A percentile compares a stretch with the other conserved stretches of the same genome.
Evolutionary conservation across 2,888 invertebrate genomes (phyloP).

Genomic region (Drosophila nr. fundita): DNA sequence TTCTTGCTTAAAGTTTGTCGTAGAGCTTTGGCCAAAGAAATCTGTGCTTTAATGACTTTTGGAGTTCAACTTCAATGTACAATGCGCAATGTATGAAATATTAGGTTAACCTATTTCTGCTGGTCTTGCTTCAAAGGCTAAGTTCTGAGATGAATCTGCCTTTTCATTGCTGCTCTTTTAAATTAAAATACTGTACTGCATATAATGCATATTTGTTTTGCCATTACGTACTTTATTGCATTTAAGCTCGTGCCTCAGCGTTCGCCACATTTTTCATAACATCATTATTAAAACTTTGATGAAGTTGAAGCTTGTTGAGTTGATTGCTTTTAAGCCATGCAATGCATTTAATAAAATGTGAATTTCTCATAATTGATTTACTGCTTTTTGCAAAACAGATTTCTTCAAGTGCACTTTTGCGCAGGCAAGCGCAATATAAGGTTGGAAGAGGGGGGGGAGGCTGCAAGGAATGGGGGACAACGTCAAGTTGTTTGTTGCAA

Average conservation of each 20-base stretch:
- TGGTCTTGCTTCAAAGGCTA: neutral
- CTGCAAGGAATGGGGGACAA: too few relatives aligned
- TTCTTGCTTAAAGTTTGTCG: conserved; percentile 56
- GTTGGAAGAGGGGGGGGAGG: neutral
- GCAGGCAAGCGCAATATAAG: neutral
- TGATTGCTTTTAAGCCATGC: conserved; percentile 2
- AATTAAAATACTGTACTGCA: neutral
- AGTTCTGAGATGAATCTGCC: neutral
- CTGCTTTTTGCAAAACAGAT: conserved; percentile 30
- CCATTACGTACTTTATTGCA: neutral
- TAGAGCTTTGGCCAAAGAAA: conserved; percentile 40
- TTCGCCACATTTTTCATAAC: neutral
- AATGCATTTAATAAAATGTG: neutral
- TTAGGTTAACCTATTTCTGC: neutral
- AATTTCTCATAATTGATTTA: conserved; percentile 41
- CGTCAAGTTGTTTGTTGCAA: neutral
- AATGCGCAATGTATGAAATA: neutral
- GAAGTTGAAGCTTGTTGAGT: neutral
- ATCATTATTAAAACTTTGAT: neutral
- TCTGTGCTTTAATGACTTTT: conserved; percentile 67
- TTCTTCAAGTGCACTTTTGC: conserved; percentile 50
- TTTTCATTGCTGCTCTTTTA: neutral
- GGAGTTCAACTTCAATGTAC: neutral
- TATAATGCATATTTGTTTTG: neutral
- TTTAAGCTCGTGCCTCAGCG: neutral